Percentiles rank a stretch among this genome's conserved stretches.
These are phyloP conservation scores for Pterophyllum scalare DNA, from an alignment of 2,113 vertebrate species.

Conservation along the genomic window DNA sequence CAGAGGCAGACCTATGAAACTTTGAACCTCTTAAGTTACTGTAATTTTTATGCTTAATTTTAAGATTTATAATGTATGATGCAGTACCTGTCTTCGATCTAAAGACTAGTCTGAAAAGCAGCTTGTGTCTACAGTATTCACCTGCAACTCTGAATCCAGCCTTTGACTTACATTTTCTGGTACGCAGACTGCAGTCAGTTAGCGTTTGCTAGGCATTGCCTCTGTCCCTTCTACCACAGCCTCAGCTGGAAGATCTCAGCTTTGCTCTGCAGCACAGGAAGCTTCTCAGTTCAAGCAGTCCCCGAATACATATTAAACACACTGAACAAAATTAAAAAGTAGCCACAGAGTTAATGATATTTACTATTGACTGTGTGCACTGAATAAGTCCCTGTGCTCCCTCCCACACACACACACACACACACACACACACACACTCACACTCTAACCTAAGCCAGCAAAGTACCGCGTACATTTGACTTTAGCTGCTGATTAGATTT, in stretches of 20 bases:
- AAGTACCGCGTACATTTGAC: slow-evolving; percentile 37
- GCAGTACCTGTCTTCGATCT: background rate
- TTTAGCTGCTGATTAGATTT: slow-evolving; percentile 67
- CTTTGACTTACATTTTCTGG: background rate
- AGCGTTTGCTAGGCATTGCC: background rate
- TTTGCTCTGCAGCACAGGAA: background rate
- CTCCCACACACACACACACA: background rate
- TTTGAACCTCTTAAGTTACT: too few species aligned
- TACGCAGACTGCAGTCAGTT: background rate
- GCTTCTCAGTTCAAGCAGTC: background rate
- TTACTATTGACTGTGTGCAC: slow-evolving; percentile 58
- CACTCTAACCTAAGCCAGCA: slow-evolving; percentile 7
- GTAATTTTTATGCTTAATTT: background rate
- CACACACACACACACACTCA: slow-evolving; percentile 1
- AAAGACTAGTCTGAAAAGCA: background rate
- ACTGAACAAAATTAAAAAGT: slow-evolving; percentile 50
- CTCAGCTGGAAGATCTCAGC: slow-evolving; percentile 6
- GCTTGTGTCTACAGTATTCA: background rate
- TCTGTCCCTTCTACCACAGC: background rate
- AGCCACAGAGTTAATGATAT: slow-evolving; percentile 50
- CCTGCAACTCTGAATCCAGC: background rate
- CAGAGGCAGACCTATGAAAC: background rate
- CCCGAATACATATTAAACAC: slow-evolving; percentile 15
- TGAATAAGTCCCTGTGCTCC: slow-evolving; percentile 45
- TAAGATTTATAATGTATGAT: background rate